phyloP scores from a whole-genome alignment of 2,113 vertebrate species.

The Strix aluco region DNA sequence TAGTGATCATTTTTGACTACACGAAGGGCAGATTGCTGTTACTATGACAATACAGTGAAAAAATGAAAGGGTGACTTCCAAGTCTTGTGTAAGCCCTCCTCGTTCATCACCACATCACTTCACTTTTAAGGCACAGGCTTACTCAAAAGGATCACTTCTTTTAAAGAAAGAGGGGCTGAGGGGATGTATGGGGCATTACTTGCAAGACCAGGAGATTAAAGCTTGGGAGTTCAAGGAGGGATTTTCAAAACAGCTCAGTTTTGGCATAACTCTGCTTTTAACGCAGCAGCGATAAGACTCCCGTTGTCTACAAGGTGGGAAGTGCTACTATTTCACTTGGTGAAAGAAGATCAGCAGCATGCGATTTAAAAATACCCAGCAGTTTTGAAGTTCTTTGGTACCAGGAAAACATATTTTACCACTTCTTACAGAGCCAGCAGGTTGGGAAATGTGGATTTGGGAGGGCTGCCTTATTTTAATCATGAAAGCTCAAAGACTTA shows the following conservation, averaged over 20 bases:
- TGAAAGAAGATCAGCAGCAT: background rate
- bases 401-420: background rate
- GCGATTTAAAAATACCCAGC: background rate
- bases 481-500: background rate
- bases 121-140: background rate
- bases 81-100: background rate
- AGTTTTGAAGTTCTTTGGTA: background rate
- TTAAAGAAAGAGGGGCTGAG: background rate
- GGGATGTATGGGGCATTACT: background rate
- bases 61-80: background rate
- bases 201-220: conserved; percentile 19
- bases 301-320: conserved; percentile 11
- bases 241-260: conserved; percentile 31
- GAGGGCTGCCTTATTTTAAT: background rate
- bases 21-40: conserved; percentile 3
- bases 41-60: conserved; percentile 33
- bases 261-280: conserved; percentile 22
- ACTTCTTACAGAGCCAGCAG: background rate
- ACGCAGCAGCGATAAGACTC: background rate
- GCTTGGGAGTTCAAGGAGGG: background rate
- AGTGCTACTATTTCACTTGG: background rate
- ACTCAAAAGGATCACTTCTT: background rate
- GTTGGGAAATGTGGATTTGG: background rate
- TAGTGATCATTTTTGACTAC: background rate
- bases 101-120: background rate